Conservation (phyloP, 2,888 invertebrate genomes). For the Folsomia candida region DNA sequence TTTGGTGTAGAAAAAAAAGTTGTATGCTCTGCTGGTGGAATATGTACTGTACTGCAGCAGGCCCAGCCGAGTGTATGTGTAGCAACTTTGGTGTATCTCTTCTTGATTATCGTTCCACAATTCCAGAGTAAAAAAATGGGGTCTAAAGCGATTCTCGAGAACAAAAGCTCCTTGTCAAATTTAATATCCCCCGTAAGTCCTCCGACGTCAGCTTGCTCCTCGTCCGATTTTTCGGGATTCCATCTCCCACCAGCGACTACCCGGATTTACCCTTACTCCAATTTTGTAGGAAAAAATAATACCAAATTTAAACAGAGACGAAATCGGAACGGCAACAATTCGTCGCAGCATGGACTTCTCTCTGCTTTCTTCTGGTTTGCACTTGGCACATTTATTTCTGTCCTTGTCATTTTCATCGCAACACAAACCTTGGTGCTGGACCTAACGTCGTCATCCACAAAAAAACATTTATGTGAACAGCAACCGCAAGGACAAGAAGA, state of each 20-base stretch:
- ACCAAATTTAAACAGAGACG: not conserved
- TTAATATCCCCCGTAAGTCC: slow-evolving; percentile 38
- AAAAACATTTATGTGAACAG: not conserved
- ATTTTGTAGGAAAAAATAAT: slow-evolving; percentile 14
- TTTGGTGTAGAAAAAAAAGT: no score
- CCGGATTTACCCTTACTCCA: slow-evolving; percentile 36
- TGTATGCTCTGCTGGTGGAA: no score
- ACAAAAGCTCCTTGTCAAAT: slow-evolving; percentile 38
- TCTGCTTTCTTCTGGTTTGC: slow-evolving; percentile 24
- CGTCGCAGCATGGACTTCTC: not conserved
- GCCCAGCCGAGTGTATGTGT: no score
- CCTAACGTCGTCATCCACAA: not conserved
- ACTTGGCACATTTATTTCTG: slow-evolving; percentile 20
- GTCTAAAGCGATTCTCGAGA: slow-evolving; percentile 37
- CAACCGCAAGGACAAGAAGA: not conserved
- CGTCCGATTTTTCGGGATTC: slow-evolving; percentile 40
- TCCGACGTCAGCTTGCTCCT: slow-evolving; percentile 36
- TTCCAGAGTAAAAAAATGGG: slow-evolving; percentile 25
- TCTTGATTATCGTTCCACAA: not conserved
- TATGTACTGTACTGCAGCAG: no score
- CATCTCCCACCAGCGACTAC: slow-evolving; percentile 42
- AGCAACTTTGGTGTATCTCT: no score
- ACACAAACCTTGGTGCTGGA: not conserved
- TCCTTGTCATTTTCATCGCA: slow-evolving; percentile 20
- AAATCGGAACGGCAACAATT: slow-evolving; percentile 15